Base-by-base conservation (phyloP, 2,113 vertebrate species). In the Saiga tatarica region DNA sequence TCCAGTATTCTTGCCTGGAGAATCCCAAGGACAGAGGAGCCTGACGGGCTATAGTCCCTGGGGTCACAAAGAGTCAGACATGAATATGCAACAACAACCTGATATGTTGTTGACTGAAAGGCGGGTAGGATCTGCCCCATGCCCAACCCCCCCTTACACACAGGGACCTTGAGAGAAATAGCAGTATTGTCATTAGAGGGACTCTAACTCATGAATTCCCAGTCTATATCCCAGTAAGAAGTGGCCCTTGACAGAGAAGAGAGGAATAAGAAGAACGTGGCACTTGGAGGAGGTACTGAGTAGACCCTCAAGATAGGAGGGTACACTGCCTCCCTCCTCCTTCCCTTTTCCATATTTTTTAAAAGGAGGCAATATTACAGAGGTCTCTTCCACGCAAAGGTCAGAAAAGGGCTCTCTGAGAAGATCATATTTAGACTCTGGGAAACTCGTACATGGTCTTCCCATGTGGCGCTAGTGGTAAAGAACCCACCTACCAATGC, bases 141-240 rank as follows among this genome's bases (percentile, higher is more conserved):
- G 42, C 10, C 60, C 19, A 55, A 33, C 1, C 30, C 25, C 53
- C 28, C 47, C n/a, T 9, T 33, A 36, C 11, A 50, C 19, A 86
- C 7, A 39, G 36, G 30, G 9, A 17, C 28, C 71, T 78, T 60
- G 55, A 76, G 42, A 83, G 30, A 93, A 83, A 33, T 4, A 39
- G 36, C 39, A 60, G 30, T 14, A 19, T 33, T 21, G 12, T 1
- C 16, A 1, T 36, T 3, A 30, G 15, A 36, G 7, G 2, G 2
- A 25, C 7, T 94, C 89, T 28, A 13, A 7, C 79, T 79, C 4
- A 4, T 36, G 57, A 47, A 16, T 67, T 45, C n/a, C 21, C 5
- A 9, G 1, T 42, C 53, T 52, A 36, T 16, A 28, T 12, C 47
- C 39, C 81, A 78, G 64, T 26, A 55, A 47, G 78, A 19, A 76